Percentiles rank a stretch among this genome's conserved stretches.
These are phyloP conservation scores for Heliconius sara DNA, from an alignment of 2,888 invertebrate genomes.

Conservation along the genomic window DNA sequence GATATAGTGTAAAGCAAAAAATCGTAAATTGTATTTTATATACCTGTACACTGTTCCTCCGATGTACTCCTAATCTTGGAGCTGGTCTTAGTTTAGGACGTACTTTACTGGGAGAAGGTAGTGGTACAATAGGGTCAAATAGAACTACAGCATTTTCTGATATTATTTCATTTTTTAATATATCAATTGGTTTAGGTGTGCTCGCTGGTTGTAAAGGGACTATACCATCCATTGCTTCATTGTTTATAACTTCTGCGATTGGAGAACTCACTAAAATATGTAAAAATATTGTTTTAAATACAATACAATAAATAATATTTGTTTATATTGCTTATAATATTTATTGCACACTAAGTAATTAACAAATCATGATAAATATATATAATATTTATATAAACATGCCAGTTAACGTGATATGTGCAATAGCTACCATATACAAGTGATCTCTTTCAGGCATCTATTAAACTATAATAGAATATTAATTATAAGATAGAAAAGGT, in stretches of 20 bases:
- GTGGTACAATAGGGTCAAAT: conserved; percentile 79
- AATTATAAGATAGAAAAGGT: no score
- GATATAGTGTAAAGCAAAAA: no score
- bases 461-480: no score
- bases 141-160: conserved; percentile 76
- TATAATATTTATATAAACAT: no score
- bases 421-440: no score
- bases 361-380: no score
- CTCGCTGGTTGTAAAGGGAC: conserved; percentile 65
- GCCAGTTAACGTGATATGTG: no score
- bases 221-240: conserved; percentile 72
- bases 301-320: no score
- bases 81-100: conserved; percentile 87
- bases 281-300: not conserved
- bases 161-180: conserved; percentile 75
- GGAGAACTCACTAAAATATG: conserved; percentile 45
- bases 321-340: no score
- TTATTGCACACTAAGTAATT: no score
- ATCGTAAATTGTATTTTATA: not conserved
- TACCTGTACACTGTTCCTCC: conserved; percentile 87
- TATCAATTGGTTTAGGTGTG: conserved; percentile 67
- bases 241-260: conserved; percentile 62
- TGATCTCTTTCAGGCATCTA: no score
- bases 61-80: conserved; percentile 85
- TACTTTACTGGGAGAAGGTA: conserved; percentile 86